Percentiles rank a stretch among this genome's conserved stretches.
Conservation (phyloP, 2,888 invertebrate species). For the Noctua comes region DNA sequence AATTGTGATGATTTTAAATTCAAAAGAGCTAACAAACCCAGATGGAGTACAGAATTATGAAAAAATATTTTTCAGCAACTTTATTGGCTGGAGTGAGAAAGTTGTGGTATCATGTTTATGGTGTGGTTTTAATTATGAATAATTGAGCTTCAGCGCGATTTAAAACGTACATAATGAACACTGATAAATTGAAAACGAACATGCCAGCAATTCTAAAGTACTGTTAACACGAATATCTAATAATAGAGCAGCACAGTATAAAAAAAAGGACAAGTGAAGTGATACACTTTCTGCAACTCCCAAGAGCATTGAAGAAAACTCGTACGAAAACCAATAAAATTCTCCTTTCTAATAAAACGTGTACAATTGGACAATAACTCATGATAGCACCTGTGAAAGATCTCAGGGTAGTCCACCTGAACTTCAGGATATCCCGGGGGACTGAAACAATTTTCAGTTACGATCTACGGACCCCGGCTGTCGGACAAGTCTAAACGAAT, state of each 20-base stretch:
- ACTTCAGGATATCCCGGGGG: slow-evolving; percentile 75
- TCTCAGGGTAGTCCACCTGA: slow-evolving; percentile 76
- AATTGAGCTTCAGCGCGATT: slow-evolving; percentile 7
- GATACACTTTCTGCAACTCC: slow-evolving; percentile 36
- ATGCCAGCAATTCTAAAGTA: not conserved
- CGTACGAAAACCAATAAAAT: slow-evolving; percentile 63
- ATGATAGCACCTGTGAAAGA: slow-evolving; percentile 82
- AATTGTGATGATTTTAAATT: slow-evolving; percentile 65
- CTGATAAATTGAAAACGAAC: slow-evolving; percentile 6
- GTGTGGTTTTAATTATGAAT: slow-evolving; percentile 29
- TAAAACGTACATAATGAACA: not conserved
- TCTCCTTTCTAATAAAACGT: slow-evolving; percentile 79
- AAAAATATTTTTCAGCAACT: slow-evolving; percentile 46
- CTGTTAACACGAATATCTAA: not conserved
- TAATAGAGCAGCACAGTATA: not conserved
- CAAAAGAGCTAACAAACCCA: slow-evolving; percentile 62
- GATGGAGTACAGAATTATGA: slow-evolving; percentile 49
- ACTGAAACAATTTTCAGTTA: slow-evolving; percentile 86
- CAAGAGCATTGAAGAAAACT: slow-evolving; percentile 52
- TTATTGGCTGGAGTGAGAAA: slow-evolving; percentile 33
- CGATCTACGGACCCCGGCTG: slow-evolving; percentile 73
- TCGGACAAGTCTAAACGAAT: slow-evolving; percentile 78
- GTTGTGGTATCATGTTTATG: slow-evolving; percentile 39
- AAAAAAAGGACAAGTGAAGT: slow-evolving; percentile 23
- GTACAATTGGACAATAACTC: slow-evolving; percentile 82